phyloP scores from a whole-genome alignment of 1,140 invertebrate genomes.

The Pemphigus obesinymphae region DNA sequence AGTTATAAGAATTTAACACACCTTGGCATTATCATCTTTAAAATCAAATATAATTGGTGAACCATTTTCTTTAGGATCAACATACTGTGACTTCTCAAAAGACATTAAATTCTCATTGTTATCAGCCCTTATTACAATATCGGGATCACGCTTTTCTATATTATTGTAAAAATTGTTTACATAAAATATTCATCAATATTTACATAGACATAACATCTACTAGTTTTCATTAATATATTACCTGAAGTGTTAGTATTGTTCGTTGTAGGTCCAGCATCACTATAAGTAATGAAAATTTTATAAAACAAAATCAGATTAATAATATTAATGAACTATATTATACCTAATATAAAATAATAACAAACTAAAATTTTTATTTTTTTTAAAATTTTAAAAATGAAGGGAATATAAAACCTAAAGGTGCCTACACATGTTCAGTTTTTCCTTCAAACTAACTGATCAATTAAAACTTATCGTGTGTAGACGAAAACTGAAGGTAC shows the following conservation, averaged over 20 bases:
- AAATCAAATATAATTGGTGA: conserved; percentile 40
- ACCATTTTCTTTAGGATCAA: background rate
- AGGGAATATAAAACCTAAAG: too few species aligned
- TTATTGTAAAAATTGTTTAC: background rate
- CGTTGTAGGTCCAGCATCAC: background rate
- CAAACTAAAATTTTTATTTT: too few species aligned
- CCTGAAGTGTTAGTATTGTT: background rate
- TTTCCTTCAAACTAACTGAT: too few species aligned
- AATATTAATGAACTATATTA: too few species aligned
- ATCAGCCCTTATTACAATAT: conserved; percentile 35
- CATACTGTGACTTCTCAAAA: conserved; percentile 22
- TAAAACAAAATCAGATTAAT: too few species aligned
- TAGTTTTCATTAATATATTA: background rate
- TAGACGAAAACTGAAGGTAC: too few species aligned
- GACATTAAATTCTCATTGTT: conserved; percentile 33
- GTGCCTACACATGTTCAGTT: too few species aligned
- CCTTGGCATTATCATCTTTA: conserved; percentile 22
- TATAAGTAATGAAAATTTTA: background rate
- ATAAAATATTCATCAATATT: too few species aligned
- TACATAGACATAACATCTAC: too few species aligned
- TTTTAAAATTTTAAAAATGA: too few species aligned
- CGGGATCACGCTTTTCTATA: conserved; percentile 34
- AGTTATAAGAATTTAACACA: background rate
- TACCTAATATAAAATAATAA: too few species aligned
- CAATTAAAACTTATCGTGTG: too few species aligned